Percentiles rank a stretch among this genome's conserved stretches.
These are phyloP conservation scores for Fundulus diaphanus DNA, from an alignment of 2,797 vertebrate genomes.

Conservation along the genomic window DNA sequence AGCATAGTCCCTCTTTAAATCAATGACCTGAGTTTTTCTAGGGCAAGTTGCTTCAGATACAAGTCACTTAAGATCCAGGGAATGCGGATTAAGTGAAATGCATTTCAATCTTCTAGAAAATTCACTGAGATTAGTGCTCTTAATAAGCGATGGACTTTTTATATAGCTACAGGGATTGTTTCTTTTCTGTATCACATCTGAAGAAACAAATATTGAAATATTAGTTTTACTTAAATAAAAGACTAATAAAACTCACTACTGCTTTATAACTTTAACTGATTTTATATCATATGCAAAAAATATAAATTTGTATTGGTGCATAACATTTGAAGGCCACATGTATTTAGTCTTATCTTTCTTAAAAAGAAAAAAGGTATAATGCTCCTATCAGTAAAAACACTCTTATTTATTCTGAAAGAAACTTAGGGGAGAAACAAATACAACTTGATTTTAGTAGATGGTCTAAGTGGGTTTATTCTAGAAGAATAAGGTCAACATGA, in stretches of 20 bases:
- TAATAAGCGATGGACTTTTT: no score
- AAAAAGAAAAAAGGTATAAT: not conserved
- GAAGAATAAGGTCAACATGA: conserved; percentile 18
- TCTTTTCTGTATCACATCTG: no score
- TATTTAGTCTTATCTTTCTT: conserved; percentile 3
- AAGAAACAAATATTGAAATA: no score
- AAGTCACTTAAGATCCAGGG: conserved; percentile 10
- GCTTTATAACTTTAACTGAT: no score
- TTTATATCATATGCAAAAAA: no score
- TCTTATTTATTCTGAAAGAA: conserved; percentile 27
- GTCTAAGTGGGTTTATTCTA: conserved; percentile 5
- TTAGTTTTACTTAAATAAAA: no score
- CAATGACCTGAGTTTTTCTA: not conserved
- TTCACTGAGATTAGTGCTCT: no score
- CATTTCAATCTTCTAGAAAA: no score
- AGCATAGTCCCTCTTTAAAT: not conserved
- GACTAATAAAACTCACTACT: no score
- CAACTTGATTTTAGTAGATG: conserved; percentile 33
- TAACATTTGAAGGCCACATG: conserved; percentile 30
- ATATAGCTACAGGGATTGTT: no score
- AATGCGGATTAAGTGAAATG: not conserved
- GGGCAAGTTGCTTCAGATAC: conserved; percentile 10
- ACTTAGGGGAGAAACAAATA: conserved; percentile 15
- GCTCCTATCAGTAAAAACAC: conserved; percentile 7
- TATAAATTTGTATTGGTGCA: not conserved